Percentiles rank a stretch among this genome's conserved stretches.
Conservation (phyloP, 2,888 invertebrate species). For the Synanthedon formicaeformis region DNA sequence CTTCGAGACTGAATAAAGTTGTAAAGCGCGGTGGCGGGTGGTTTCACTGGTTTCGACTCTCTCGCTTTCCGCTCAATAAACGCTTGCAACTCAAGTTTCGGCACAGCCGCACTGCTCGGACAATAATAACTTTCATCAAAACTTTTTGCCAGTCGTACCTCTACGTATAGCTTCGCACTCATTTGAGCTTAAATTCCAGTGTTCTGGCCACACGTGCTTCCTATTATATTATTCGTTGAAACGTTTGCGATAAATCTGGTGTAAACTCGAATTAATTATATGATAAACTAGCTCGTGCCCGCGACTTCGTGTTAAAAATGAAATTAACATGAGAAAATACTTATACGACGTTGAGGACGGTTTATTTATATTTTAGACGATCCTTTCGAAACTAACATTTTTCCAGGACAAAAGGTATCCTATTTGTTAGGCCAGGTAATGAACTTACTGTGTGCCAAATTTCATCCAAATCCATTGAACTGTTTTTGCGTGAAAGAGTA, state of each 20-base stretch:
- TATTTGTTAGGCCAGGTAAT: too few species aligned
- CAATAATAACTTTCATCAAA: constrained; percentile 31
- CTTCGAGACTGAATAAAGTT: constrained; percentile 27
- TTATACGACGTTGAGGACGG: too few species aligned
- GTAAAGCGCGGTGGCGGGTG: constrained; percentile 12
- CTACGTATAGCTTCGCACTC: background rate
- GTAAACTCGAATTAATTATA: background rate
- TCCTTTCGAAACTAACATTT: too few species aligned
- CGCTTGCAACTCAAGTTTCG: constrained; percentile 24
- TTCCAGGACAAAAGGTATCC: too few species aligned
- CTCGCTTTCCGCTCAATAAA: constrained; percentile 41
- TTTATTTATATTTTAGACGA: too few species aligned
- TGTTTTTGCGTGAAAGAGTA: too few species aligned
- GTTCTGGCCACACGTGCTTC: background rate
- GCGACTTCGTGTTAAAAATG: too few species aligned
- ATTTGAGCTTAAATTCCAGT: background rate
- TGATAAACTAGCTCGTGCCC: too few species aligned
- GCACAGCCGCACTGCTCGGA: constrained; percentile 15
- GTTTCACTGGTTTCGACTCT: constrained; percentile 9
- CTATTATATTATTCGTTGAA: background rate
- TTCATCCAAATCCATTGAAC: too few species aligned
- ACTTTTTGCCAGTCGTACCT: constrained; percentile 27
- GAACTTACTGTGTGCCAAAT: too few species aligned
- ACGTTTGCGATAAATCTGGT: background rate
- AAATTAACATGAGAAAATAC: too few species aligned